These are phyloP conservation scores for Brenthis hecate DNA, from an alignment of 2,888 invertebrate genomes.

Conservation along the genomic window DNA sequence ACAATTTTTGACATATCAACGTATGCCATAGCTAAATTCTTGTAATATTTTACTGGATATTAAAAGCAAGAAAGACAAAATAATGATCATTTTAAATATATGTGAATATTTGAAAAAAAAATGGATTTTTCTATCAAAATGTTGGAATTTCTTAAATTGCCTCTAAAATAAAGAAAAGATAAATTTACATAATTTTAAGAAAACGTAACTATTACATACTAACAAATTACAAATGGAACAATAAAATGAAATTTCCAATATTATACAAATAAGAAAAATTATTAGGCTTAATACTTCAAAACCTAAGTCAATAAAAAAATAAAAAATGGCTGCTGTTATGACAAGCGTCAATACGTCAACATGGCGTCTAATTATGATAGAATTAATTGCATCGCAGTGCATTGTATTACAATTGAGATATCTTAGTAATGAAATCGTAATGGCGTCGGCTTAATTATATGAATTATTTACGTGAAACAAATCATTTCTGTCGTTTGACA, in stretches of 20 bases:
- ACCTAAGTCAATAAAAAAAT: constrained; percentile 21
- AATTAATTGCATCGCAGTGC: constrained; percentile 46
- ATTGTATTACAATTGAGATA: constrained; percentile 55
- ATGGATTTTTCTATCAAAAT: too few relatives aligned
- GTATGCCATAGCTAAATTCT: background rate
- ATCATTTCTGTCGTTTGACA: constrained; percentile 12
- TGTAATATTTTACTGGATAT: background rate
- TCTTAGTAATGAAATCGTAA: constrained; percentile 55
- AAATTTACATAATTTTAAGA: too few relatives aligned
- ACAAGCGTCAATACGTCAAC: constrained; percentile 70
- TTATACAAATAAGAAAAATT: background rate
- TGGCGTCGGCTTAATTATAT: constrained; percentile 36
- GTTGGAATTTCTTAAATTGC: too few relatives aligned
- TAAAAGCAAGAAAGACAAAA: background rate
- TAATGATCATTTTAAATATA: too few relatives aligned
- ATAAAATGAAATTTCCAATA: background rate
- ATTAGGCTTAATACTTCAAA: background rate
- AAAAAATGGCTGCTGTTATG: constrained; percentile 53
- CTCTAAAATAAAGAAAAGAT: too few relatives aligned
- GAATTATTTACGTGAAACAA: constrained; percentile 31
- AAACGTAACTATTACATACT: too few relatives aligned
- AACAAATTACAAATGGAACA: background rate
- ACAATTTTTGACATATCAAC: constrained; percentile 16
- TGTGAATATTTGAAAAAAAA: background rate
- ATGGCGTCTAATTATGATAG: constrained; percentile 61